Conservation (phyloP, 1,140 invertebrate genomes). For the Cryptotermes secundus region DNA sequence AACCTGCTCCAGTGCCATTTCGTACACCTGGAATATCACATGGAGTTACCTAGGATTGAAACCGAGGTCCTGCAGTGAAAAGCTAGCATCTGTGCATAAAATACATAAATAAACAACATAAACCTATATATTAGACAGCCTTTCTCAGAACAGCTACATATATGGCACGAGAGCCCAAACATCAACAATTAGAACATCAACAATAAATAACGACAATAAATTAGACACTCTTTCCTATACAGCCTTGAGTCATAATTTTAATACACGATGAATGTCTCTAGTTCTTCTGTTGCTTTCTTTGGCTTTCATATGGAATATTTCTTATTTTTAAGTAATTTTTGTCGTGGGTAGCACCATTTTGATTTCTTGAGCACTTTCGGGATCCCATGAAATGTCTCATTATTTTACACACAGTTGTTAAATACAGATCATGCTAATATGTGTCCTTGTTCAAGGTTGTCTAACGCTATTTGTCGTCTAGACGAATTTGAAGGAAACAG, state of each 20-base stretch:
- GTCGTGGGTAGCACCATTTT: conserved; percentile 33
- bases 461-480: not conserved
- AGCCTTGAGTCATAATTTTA: not conserved
- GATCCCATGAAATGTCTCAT: conserved; percentile 29
- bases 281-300: not conserved
- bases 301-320: not conserved
- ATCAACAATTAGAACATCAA: conserved; percentile 28
- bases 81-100: too few species aligned
- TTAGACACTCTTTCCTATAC: conserved; percentile 4
- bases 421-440: conserved; percentile 17
- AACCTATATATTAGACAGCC: too few species aligned
- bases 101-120: too few species aligned
- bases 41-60: too few species aligned
- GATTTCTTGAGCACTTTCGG: conserved; percentile 35
- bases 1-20: too few species aligned
- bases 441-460: not conserved
- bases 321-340: conserved; percentile 1
- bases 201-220: conserved; percentile 27
- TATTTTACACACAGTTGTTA: not conserved
- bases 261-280: not conserved
- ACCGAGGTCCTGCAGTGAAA: too few species aligned
- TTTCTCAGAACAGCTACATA: not conserved
- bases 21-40: too few species aligned
- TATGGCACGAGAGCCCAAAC: conserved; percentile 16
- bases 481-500: not conserved